Conservation (phyloP, 2,888 invertebrate genomes). For the Athalia cordata region DNA sequence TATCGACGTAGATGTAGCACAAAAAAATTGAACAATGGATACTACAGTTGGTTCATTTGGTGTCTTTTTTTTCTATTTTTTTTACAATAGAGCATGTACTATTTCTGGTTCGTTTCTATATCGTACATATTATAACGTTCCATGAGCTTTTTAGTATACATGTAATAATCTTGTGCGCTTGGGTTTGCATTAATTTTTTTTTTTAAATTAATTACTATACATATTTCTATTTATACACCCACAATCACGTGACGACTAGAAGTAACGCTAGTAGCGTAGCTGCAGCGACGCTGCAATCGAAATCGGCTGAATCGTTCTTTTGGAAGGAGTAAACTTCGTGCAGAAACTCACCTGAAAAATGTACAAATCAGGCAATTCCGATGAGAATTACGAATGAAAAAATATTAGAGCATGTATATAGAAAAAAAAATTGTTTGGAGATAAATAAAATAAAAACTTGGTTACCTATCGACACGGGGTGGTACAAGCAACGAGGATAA, state of each 20-base stretch:
- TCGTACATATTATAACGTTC: too few species aligned
- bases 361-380: not conserved
- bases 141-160: too few species aligned
- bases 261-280: slow-evolving; percentile 1
- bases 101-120: too few species aligned
- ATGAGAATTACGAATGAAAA: not conserved
- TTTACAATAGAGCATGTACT: too few species aligned
- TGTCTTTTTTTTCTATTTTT: too few species aligned
- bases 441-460: not conserved
- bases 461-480: not conserved
- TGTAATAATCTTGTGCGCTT: too few species aligned
- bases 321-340: slow-evolving; percentile 14
- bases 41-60: not conserved
- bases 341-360: slow-evolving; percentile 14
- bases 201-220: not conserved
- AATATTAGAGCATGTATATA: not conserved
- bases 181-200: not conserved
- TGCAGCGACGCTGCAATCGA: not conserved
- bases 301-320: slow-evolving; percentile 10
- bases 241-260: not conserved
- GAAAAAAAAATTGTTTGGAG: not conserved
- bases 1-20: not conserved
- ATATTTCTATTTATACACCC: not conserved
- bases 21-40: not conserved
- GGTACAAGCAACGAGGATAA: not conserved